Evolutionary conservation across 2,888 invertebrate species (phyloP).

Genomic region (Gymnoscelis rufifasciata): DNA sequence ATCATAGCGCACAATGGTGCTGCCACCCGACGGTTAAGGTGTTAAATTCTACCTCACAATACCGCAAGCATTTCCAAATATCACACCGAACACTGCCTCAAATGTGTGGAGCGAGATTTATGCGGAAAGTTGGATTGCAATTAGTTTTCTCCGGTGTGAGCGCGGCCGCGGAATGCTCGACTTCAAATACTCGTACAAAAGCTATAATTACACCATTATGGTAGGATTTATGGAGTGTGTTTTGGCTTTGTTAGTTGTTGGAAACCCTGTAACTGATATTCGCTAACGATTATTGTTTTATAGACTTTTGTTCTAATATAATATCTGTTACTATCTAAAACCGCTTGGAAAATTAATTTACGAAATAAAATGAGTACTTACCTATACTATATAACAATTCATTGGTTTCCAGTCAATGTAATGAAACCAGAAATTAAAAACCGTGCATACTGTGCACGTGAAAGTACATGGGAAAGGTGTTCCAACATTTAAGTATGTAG

Average conservation of each 20-base stretch:
- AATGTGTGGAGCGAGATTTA: conserved; percentile 56
- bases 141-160: conserved; percentile 53
- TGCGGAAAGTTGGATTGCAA: conserved; percentile 66
- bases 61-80: conserved; percentile 46
- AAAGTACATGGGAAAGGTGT: no score
- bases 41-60: conserved; percentile 63
- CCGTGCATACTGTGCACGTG: no score
- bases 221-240: conserved; percentile 27
- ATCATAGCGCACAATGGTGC: conserved; percentile 62
- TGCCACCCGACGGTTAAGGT: conserved; percentile 50
- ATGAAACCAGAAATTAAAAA: no score
- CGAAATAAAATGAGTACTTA: no score
- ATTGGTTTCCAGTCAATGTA: no score
- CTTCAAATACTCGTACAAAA: conserved; percentile 26
- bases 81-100: conserved; percentile 42
- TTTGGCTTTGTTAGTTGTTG: conserved; percentile 19
- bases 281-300: not conserved
- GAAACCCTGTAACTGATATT: conserved; percentile 3
- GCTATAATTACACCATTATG: conserved; percentile 27
- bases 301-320: not conserved
- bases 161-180: conserved; percentile 27
- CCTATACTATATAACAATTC: no score
- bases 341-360: no score
- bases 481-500: no score
- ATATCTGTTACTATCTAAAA: no score